These are phyloP conservation scores for Tor tambroides DNA, from an alignment of 2,113 vertebrate species.

Conservation along the genomic window DNA sequence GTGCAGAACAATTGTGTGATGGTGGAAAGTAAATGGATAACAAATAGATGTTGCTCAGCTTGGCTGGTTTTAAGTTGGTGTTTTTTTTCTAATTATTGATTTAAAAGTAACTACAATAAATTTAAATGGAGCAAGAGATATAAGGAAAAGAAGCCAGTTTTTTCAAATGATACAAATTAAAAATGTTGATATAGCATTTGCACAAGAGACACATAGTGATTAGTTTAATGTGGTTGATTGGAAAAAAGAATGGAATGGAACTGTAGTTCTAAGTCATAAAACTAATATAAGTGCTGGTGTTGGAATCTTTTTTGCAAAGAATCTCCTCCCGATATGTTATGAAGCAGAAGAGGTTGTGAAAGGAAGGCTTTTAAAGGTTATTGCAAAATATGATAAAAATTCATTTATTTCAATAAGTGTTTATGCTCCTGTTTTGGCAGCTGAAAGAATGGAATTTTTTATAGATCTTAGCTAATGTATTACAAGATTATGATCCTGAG, in stretches of 20 bases:
- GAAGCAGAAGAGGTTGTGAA: too few species aligned
- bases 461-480: too few species aligned
- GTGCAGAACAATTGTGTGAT: neutral
- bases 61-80: neutral
- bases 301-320: too few species aligned
- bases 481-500: too few species aligned
- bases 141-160: neutral
- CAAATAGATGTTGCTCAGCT: too few species aligned
- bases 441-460: too few species aligned
- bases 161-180: neutral
- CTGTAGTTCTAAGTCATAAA: neutral
- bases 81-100: neutral
- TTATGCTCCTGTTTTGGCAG: too few species aligned
- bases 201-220: neutral
- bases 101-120: neutral
- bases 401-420: too few species aligned
- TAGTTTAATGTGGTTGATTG: neutral
- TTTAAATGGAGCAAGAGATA: conserved; percentile 4
- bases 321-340: too few species aligned
- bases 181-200: neutral
- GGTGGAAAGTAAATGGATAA: neutral
- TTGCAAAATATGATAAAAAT: too few species aligned
- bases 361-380: too few species aligned
- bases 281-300: too few species aligned
- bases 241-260: neutral